Evolutionary conservation across 2,113 vertebrate genomes (phyloP).

Genomic region (Takifugu flavidus): DNA sequence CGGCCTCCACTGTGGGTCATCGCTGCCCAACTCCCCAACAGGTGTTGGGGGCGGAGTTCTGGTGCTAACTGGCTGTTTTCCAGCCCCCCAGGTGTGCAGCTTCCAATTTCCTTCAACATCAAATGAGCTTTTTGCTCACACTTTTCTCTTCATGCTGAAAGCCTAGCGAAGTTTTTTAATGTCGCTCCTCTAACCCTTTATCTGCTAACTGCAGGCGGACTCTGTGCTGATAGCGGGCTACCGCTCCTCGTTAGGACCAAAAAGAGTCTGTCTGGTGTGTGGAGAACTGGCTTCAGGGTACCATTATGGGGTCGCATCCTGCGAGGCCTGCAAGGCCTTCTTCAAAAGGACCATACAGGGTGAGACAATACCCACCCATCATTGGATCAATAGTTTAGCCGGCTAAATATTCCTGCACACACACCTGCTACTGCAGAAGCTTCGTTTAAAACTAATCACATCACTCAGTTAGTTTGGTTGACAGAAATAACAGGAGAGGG

Average conservation of each 20-base stretch:
- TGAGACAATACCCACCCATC: conserved; percentile 21
- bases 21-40: conserved; percentile 56
- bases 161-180: background rate
- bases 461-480: no score
- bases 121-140: background rate
- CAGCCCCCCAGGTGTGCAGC: conserved; percentile 9
- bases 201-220: conserved; percentile 38
- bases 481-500: no score
- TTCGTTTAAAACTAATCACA: no score
- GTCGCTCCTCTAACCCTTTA: no score
- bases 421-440: no score
- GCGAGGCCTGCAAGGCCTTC: conserved; percentile 77
- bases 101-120: conserved; percentile 37
- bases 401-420: no score
- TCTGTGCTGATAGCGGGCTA: conserved; percentile 54
- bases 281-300: conserved; percentile 74
- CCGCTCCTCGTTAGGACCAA: conserved; percentile 32
- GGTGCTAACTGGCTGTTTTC: conserved; percentile 3
- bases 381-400: no score
- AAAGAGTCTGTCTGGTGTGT: conserved; percentile 72
- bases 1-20: conserved; percentile 54
- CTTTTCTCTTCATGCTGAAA: no score
- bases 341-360: conserved; percentile 79
- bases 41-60: conserved; percentile 1
- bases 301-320: conserved; percentile 67